These are phyloP conservation scores for Drosophila equinoxialis DNA, from an alignment of 1,140 invertebrate genomes.

Conservation along the genomic window DNA sequence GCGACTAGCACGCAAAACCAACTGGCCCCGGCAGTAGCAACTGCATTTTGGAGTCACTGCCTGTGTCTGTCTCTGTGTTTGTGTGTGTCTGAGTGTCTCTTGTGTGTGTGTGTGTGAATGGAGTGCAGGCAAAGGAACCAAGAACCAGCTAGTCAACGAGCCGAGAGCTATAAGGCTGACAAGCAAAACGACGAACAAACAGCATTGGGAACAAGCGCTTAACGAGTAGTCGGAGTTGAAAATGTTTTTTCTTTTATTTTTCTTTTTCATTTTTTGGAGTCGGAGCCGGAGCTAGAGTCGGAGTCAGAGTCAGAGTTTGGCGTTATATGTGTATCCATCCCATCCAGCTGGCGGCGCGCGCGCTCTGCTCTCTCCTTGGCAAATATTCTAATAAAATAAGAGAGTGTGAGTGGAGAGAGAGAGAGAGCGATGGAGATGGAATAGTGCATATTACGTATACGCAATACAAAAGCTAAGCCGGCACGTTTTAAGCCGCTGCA, in stretches of 20 bases:
- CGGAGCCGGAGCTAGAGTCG: conserved; percentile 12
- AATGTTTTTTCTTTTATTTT: not conserved
- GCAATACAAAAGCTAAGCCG: conserved; percentile 67
- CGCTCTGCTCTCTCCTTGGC: conserved; percentile 43
- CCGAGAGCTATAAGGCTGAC: conserved; percentile 42
- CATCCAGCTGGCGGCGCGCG: conserved; percentile 62
- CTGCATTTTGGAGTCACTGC: conserved; percentile 27
- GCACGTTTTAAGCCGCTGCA: conserved; percentile 57
- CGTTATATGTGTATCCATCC: conserved; percentile 17
- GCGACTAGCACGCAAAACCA: conserved; percentile 67
- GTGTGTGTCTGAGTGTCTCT: not conserved
- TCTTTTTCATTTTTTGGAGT: not conserved
- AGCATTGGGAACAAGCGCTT: conserved; percentile 38
- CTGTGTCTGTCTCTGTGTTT: not conserved
- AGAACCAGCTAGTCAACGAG: conserved; percentile 48
- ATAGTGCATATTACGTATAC: conserved; percentile 64
- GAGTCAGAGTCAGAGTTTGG: conserved; percentile 2
- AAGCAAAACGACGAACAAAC: conserved; percentile 43
- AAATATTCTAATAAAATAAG: conserved; percentile 21
- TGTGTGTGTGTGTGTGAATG: conserved; percentile 39
- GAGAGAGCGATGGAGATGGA: conserved; percentile 4
- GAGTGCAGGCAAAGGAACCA: conserved; percentile 55
- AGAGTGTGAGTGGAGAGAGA: not conserved
- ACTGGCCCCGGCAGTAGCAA: conserved; percentile 45
- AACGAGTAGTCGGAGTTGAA: conserved; percentile 33